Conservation (phyloP, 2,113 vertebrate species). For the Thalassarche chlororhynchos region DNA sequence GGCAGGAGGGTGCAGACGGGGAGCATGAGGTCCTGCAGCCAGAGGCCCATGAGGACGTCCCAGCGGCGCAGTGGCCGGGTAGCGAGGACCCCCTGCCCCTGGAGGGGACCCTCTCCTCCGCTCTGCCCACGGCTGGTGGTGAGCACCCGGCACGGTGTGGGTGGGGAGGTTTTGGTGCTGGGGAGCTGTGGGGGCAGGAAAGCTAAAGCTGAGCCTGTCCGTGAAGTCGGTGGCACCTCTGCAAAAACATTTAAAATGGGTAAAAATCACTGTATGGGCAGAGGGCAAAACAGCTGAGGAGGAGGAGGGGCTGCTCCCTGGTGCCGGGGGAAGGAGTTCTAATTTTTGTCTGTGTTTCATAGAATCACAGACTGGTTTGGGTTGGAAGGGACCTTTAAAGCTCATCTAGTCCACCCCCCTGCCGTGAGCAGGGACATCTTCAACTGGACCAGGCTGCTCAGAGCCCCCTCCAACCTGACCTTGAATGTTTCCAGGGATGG, state of each 20-base stretch:
- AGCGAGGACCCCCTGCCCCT: neutral
- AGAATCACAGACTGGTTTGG: neutral
- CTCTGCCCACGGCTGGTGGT: neutral
- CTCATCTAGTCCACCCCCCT: neutral
- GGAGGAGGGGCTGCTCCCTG: neutral
- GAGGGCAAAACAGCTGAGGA: neutral
- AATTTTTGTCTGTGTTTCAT: neutral
- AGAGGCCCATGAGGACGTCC: slow-evolving; percentile 48
- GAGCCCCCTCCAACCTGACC: neutral
- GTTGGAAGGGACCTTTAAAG: neutral
- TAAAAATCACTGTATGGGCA: neutral
- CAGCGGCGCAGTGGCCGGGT: neutral
- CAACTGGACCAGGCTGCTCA: too few relatives aligned
- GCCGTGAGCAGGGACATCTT: neutral
- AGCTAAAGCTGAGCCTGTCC: neutral
- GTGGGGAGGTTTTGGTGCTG: neutral
- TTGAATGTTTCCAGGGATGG: neutral
- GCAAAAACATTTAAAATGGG: neutral
- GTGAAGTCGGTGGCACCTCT: neutral
- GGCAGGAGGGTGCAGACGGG: neutral
- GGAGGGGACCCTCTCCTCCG: neutral
- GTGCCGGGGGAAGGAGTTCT: rapidly evolving
- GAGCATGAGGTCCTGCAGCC: slow-evolving; percentile 80
- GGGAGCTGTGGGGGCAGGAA: neutral
- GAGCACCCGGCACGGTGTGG: rapidly evolving